These are phyloP conservation scores for Lypha dubia DNA, from an alignment of 2,888 invertebrate species.

Conservation along the genomic window DNA sequence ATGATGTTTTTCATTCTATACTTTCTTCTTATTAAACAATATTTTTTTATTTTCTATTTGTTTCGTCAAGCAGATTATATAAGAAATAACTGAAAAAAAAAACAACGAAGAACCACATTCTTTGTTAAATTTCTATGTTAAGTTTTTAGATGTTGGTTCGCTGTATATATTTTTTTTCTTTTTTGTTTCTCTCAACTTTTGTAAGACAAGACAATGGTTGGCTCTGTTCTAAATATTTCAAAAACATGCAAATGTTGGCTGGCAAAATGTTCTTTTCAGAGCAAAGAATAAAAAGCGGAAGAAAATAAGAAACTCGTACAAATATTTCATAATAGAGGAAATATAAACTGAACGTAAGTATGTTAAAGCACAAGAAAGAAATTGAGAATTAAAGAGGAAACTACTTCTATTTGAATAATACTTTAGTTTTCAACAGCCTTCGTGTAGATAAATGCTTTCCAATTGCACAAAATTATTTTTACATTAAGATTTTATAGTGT, in stretches of 20 bases:
- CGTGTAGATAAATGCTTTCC: slow-evolving; percentile 1
- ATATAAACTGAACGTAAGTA: slow-evolving; percentile 21
- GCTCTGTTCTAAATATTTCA: slow-evolving; percentile 59
- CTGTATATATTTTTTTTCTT: no score
- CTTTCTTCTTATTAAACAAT: background rate
- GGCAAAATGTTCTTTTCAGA: slow-evolving; percentile 42
- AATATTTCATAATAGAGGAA: slow-evolving; percentile 9
- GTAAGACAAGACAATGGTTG: slow-evolving; percentile 57
- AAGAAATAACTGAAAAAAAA: slow-evolving; percentile 4
- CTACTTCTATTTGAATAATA: slow-evolving; percentile 33
- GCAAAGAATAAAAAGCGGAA: slow-evolving; percentile 5
- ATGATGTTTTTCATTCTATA: background rate
- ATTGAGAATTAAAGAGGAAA: background rate
- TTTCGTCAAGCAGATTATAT: slow-evolving; percentile 18
- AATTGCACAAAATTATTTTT: slow-evolving; percentile 4
- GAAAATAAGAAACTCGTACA: background rate
- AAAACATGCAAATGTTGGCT: slow-evolving; percentile 37
- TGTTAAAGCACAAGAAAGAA: slow-evolving; percentile 1
- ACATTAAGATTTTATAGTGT: background rate
- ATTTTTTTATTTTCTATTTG: slow-evolving; percentile 20
- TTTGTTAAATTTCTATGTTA: slow-evolving; percentile 43
- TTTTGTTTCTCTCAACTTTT: slow-evolving; percentile 8
- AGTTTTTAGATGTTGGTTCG: slow-evolving; percentile 9
- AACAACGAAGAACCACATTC: slow-evolving; percentile 23
- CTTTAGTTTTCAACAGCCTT: slow-evolving; percentile 19